Conservation (phyloP, 2,888 invertebrate genomes). For the Enchytraeus crypticus region DNA sequence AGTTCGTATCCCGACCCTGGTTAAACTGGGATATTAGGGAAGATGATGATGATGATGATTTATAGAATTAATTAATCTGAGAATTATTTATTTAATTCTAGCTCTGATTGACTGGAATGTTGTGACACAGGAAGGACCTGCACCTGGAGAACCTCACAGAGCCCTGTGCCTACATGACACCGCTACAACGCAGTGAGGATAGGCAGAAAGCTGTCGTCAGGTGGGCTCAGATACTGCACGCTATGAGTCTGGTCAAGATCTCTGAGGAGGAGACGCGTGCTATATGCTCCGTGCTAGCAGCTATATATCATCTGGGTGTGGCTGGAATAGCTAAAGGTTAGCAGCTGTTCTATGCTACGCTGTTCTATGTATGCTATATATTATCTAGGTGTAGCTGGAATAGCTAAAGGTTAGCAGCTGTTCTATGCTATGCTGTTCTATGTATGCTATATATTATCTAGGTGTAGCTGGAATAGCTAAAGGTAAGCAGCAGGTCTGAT, state of each 20-base stretch:
- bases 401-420: constrained; percentile 46
- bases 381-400: constrained; percentile 72
- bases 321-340: constrained; percentile 53
- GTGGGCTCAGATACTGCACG: constrained; percentile 69
- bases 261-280: constrained; percentile 70
- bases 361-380: no score
- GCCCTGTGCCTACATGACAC: constrained; percentile 69
- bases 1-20: no score
- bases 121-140: constrained; percentile 67
- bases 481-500: no score
- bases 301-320: constrained; percentile 85
- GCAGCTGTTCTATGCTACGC: no score
- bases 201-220: constrained; percentile 68
- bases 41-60: no score
- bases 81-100: no score
- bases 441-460: constrained; percentile 89
- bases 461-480: constrained; percentile 60
- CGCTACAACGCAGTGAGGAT: constrained; percentile 67
- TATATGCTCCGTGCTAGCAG: constrained; percentile 77
- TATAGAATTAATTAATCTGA: no score
- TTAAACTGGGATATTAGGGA: no score
- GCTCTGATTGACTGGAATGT: no score
- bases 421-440: no score
- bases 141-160: constrained; percentile 68
- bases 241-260: constrained; percentile 67